Evolutionary conservation across 2,797 vertebrate genomes (phyloP), one percentile per base, ranked within the genome.

Genomic region (Ciconia nigra): DNA sequence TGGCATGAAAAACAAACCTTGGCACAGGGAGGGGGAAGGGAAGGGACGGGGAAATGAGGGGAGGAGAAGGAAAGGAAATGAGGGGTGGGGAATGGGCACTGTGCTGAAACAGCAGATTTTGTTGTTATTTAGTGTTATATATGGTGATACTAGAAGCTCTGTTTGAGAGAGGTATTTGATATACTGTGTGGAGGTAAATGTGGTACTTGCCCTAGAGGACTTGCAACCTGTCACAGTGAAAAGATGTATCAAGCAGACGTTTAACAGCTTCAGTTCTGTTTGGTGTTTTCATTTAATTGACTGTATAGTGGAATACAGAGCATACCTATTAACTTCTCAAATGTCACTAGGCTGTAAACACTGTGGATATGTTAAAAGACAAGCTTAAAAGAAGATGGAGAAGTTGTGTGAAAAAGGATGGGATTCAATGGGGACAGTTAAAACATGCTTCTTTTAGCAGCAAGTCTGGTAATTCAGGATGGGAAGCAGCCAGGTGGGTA

Each of bases 91-190:
- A 93, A 82, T n/a, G 67, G 67, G 69, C 58, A 57, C 77, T 81
- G 63, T 82, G 84, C 92, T 95, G 91, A 96, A 95, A 69, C 77
- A 85, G 92, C 90, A 78, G 28, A 61, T 91, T 82, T 92, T 97
- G 37, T 87, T 95, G 78, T 87, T 94, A 44, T 86, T 96, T 89
- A 55, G 29, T 76, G 35, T 81, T 85, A 73, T 29, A 37, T 31
- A n/a, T 20, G 12, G 54, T 92, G 42, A 70, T 93, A 51, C 15
- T 80, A 77, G 71, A 89, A 83, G 41, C 25, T 83, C 54, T 83
- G 18, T 78, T 87, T 90, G 44, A 78, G n/a, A 54, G 20, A 35
- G 7, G 13, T 52, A 11, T 65, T 73, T 65, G 20, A 28, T 80
- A n/a, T 37, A 9, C 4, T 35, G 15, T 57, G 9, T 55, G 28